Evolutionary conservation across 92 coral and sea anemone genomes (phyloP).

Genomic region (Parazoanthus darwini): DNA sequence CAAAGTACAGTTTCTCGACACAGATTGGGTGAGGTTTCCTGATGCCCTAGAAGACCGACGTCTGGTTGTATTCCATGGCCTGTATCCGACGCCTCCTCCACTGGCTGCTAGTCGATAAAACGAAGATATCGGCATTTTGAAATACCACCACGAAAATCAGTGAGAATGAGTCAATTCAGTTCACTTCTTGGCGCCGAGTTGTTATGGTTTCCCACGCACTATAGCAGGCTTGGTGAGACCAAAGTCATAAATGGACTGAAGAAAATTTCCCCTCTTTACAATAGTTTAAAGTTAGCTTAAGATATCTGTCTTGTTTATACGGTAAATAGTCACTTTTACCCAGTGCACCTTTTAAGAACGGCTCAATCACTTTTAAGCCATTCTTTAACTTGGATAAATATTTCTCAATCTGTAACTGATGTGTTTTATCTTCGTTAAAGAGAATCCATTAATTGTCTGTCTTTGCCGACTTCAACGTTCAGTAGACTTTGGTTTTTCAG

Average conservation of each 20-base stretch:
- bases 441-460: neutral
- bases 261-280: neutral
- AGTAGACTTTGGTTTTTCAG: neutral
- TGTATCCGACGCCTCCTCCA: neutral
- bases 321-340: neutral
- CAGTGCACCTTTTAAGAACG: neutral
- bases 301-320: neutral
- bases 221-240: neutral
- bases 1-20: neutral
- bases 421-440: neutral
- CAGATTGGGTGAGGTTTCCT: neutral
- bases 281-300: neutral
- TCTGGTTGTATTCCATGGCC: constrained; percentile 25
- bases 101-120: constrained; percentile 54
- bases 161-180: neutral
- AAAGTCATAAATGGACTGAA: neutral
- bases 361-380: neutral
- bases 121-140: constrained; percentile 86
- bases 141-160: neutral
- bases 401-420: neutral
- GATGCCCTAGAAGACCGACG: neutral
- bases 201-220: neutral
- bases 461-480: neutral
- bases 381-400: no score
- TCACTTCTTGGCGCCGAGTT: neutral